A percentile compares a stretch with the other conserved stretches of the same genome.
phyloP scores from a whole-genome alignment of 2,888 invertebrate genomes.

The Agonopterix arenella region DNA sequence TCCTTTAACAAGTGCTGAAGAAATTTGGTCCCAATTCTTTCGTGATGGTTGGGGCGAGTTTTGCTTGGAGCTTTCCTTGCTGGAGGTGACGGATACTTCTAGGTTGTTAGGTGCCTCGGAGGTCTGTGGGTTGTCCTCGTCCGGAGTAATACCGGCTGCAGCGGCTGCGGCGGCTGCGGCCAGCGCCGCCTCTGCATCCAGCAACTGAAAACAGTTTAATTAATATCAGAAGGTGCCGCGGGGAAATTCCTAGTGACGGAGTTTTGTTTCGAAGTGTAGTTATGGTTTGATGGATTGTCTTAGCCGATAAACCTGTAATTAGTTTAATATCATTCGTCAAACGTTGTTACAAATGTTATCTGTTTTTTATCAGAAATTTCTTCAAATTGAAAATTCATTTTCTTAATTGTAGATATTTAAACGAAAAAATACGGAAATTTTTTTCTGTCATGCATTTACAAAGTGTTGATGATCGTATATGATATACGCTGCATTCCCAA shows the following conservation, averaged over 20 bases:
- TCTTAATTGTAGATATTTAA: no score
- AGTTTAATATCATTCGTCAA: no score
- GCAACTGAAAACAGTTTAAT: conserved; percentile 36
- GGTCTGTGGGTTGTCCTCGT: conserved; percentile 34
- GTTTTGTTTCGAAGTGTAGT: not conserved
- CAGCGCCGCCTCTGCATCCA: conserved; percentile 51
- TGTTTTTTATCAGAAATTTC: no score
- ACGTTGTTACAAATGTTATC: no score
- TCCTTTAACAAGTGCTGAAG: conserved; percentile 33
- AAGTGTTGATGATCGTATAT: no score
- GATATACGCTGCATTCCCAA: no score
- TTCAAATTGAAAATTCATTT: no score
- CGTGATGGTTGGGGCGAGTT: conserved; percentile 32
- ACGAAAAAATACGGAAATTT: no score
- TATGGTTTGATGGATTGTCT: not conserved
- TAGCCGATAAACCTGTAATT: no score
- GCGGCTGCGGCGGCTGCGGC: conserved; percentile 17
- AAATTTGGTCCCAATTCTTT: conserved; percentile 35
- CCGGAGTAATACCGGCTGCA: conserved; percentile 22
- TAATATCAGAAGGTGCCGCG: not conserved
- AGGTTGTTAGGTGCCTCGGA: conserved; percentile 39
- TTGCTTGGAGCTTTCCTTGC: conserved; percentile 37
- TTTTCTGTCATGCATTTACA: no score
- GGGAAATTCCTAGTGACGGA: not conserved
- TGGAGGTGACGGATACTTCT: conserved; percentile 42